A percentile compares a stretch with the other conserved stretches of the same genome.
phyloP scores from a whole-genome alignment of 2,797 vertebrate genomes.

The Sciurus vulgaris region DNA sequence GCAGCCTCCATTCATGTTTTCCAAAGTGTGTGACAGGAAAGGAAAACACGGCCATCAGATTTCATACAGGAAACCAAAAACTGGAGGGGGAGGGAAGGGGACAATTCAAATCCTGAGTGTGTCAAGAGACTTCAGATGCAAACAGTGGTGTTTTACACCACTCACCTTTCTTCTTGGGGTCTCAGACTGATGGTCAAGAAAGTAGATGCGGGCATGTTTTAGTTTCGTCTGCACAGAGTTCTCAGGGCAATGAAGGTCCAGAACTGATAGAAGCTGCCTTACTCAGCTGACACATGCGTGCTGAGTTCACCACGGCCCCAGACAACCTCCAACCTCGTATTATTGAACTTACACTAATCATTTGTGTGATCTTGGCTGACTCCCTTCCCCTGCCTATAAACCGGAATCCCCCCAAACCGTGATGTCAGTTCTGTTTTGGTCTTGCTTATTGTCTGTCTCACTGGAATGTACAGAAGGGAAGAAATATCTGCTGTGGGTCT shows the following conservation, averaged over 20 bases:
- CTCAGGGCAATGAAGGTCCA: not conserved
- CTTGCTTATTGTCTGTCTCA: not conserved
- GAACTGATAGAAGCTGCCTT: not conserved
- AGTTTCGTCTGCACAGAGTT: not conserved
- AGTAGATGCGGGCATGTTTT: not conserved
- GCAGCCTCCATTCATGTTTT: not conserved
- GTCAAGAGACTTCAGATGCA: not conserved
- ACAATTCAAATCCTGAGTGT: not conserved
- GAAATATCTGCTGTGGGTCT: not conserved
- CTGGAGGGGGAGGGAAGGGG: not conserved
- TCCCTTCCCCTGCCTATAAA: not conserved
- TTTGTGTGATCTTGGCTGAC: not conserved
- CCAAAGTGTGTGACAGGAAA: slow-evolving; percentile 15
- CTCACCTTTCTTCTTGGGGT: not conserved
- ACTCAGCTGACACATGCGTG: not conserved
- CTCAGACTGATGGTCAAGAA: not conserved
- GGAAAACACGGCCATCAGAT: not conserved
- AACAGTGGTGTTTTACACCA: not conserved
- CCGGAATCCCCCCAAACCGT: not conserved
- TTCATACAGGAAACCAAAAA: slow-evolving; percentile 37
- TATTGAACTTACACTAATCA: not conserved
- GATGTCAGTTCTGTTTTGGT: not conserved
- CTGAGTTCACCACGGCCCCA: not conserved
- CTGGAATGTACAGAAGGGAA: not conserved
- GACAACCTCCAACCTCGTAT: not conserved